Base-by-base conservation (phyloP, 2,888 invertebrate species). In the Embidobia sp. region DNA sequence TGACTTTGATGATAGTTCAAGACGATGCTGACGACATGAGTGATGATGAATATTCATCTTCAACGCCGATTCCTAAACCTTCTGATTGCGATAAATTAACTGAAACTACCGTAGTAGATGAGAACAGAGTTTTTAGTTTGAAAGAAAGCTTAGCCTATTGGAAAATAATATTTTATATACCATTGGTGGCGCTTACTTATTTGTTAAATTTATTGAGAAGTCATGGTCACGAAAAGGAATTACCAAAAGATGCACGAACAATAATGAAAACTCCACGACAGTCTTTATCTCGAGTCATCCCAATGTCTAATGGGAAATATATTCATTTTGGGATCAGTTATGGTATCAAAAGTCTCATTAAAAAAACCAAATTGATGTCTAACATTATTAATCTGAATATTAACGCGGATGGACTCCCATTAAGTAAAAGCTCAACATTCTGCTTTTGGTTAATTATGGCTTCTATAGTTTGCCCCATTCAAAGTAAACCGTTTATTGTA, bases 301-400 rank as follows among this genome's bases (percentile, higher is more conserved):
- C 11, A 42, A 42, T 42, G 19, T 19, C 18, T 42, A 10, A 42
- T 1, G 22, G 42, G 2, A 42, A 42, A 18, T 42, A 42, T 42
- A 8, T 42, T 18, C 42, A 42, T 42, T 42, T 42, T 18, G 42
- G 18, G 3, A 42, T 42, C 6, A 3, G 7, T 0, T 37, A 37
- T 15, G 37, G 15, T 15, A 3, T 37, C 4, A 0, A 1, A 16
- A 6, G 18, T 8, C 2, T 42, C 4, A 7, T n/a, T 1, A n/a
- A 18, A n/a, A 6, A 42, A 1, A 2, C 6, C 18, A 2, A 37
- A 16, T 6, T 37, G 7, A 37, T 16, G 7, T 15, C 16, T 16
- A 37, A 15, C 7, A 37, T 1, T 6, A 10, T 37, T 10, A 16
- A 15, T 2, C 15, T 37, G 7, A 11, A 37, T 16, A 37, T 11